Evolutionary conservation across 1,140 invertebrate genomes (phyloP), one percentile per base, ranked within the genome.

Genomic region (Vanessa tameamea): DNA sequence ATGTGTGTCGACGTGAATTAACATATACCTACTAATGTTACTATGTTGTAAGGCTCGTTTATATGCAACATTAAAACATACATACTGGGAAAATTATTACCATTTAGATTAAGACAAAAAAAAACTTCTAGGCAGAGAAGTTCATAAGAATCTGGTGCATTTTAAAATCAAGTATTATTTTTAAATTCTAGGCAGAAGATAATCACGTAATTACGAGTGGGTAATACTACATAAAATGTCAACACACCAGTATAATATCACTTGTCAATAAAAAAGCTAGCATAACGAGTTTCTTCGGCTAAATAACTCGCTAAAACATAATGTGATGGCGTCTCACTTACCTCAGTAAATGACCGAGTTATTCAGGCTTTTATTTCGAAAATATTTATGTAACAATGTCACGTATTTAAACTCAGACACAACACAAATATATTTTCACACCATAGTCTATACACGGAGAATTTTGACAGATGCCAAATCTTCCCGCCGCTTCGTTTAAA

Each of bases 381-480:
- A 67, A 67, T 67, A 76, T 68, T 68, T 71, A 77, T 51, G 15
- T 47, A 70, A 57, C 63, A 57, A 14, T 64, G 55, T 66, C 53
- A 74, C 76, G 50, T 63, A 71, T 66, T 64, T 61, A 57, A 59
- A 72, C 65, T 23, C 12, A 64, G 76, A 72, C 76, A 81, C 80
- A 72, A 51, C 78, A 80, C 75, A 77, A 76, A 63, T 78, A 70
- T 63, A 57, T n/a, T 55, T 69, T 64, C 72, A 78, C 78, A 75
- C 64, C 37, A 68, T 74, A 16, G 63, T 47, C 53, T 37, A 20
- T 48, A 47, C 37, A 73, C 70, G 64, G 61, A 63, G 57, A 81
- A 78, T 78, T 73, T 80, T 83, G 82, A 84, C 79, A 78, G 77
- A 53, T 79, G 82, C 73, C 82, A 84, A 82, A 79, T 66, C 69